Conservation (phyloP, 2,888 invertebrate species). For the Tetanocera ferruginea region DNA sequence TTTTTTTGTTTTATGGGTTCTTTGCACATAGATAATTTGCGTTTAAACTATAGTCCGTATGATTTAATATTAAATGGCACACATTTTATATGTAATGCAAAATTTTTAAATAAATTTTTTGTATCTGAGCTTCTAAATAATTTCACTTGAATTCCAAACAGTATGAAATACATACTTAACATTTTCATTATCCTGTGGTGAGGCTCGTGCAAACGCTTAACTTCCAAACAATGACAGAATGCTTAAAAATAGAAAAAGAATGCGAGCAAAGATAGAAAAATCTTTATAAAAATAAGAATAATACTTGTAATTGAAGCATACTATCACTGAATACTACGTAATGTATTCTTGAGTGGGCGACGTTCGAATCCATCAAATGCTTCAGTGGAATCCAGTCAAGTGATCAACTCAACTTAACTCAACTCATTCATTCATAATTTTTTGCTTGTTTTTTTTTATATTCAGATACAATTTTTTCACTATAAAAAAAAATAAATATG, state of each 20-base stretch:
- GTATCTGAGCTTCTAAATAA: too few relatives aligned
- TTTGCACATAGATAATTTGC: too few relatives aligned
- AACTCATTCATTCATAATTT: conserved; percentile 27
- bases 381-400: conserved; percentile 20
- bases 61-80: too few relatives aligned
- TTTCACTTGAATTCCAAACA: too few relatives aligned
- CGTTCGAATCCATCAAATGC: conserved; percentile 27
- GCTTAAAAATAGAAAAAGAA: conserved; percentile 25
- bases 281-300: conserved; percentile 12
- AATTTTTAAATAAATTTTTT: too few relatives aligned
- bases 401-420: conserved; percentile 6
- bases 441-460: not conserved
- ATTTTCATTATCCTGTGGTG: conserved; percentile 50
- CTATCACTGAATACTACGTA: conserved; percentile 34
- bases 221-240: conserved; percentile 38
- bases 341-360: conserved; percentile 51
- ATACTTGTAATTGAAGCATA: not conserved
- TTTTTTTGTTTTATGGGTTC: too few relatives aligned
- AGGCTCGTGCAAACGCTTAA: conserved; percentile 57
- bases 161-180: too few relatives aligned
- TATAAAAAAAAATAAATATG: conserved; percentile 46
- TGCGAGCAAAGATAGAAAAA: not conserved
- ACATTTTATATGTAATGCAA: too few relatives aligned
- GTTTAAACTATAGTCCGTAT: too few relatives aligned
- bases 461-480: conserved; percentile 5